Base-by-base conservation (phyloP, 2,797 vertebrate genomes). In the Ctenopoma multispine region DNA sequence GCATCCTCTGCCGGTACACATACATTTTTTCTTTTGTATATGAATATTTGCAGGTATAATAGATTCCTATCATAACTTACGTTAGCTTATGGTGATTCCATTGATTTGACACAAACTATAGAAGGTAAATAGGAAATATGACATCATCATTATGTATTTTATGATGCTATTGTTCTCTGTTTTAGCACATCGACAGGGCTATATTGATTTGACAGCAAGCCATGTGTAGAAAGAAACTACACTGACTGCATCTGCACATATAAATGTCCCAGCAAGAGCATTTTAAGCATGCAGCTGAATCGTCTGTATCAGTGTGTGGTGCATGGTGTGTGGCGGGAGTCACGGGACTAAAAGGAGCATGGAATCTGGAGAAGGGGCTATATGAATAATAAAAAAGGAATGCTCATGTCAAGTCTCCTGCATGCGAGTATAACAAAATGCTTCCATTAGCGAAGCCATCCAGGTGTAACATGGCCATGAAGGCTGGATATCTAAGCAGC, bases 391-490 rank as follows among this genome's bases (percentile, higher is more conserved):
- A 86, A 88, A 87, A 79, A 44, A 68, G 51, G 47, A 71, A 88
- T 27, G 60, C 72, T 75, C 17, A 74, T 78, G 75, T 80, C 84
- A 69, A 80, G 64, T 71, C 48, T 82, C 60, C 79, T 78, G 86
- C 81, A 80, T 90, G 85, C 68, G 76, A 80, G 76, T 87, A 76
- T 83, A 90, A 93, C 90, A 87, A 93, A 93, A 93, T 86, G 86
- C 82, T 90, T 92, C 90, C 86, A 93, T 94, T 94, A 94, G 89
- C 83, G 72, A 82, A 92, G 62, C 73, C 86, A 93, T 79, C 87
- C 92, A 93, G 92, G 92, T 94, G 93, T 91, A 92, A 92, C 89
- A 34, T 77, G 75, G 70, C 83, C 72, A 79, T 47, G 75, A 71
- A 81, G 80, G 85, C 80, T 79, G 71, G 84, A 92, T 85, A 91